Evolutionary conservation across 1,140 invertebrate genomes (phyloP), one percentile per base, ranked within the genome.

Genomic region (Zaprionus capensis): DNA sequence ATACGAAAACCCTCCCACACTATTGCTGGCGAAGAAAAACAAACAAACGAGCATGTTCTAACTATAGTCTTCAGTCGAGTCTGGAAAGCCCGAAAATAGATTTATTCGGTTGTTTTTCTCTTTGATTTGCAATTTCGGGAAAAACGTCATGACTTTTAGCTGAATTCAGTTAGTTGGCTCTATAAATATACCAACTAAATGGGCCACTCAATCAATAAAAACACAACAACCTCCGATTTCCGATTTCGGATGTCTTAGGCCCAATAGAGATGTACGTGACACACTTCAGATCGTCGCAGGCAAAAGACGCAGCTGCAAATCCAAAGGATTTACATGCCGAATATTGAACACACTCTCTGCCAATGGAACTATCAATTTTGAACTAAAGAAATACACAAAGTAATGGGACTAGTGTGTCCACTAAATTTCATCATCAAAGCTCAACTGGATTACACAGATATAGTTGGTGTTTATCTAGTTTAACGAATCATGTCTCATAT

Each of bases 91-190:
- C 63, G 58, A 75, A 64, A 46, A 63, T 75, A 75, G 72, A 70
- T 28, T 46, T 34, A 44, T 67, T 38, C 31, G 7, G n/a, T 58
- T 68, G 63, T 68, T 78, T 71, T 53, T 79, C 31, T 34, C 7
- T 68, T 80, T 71, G 71, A 73, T 74, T 83, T 70, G 81, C 85
- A 81, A 78, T 90, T 87, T 84, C 74, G 41, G 51, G 51, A 56
- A 20, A 62, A 66, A 84, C 83, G 84, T 84, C 83, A 84, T 75
- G 65, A 55, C 61, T 77, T 74, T 56, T 76, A 22, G 9, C 17
- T 22, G 71, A 63, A 63, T 63, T 71, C 38, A 70, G 59, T 49
- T 62, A 46, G 34, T 44, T 64, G 6, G 6, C n/a, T 36, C 65
- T 78, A 73, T 59, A 67, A 63, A 78, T 76, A 78, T 4, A 14